A percentile compares a stretch with the other conserved stretches of the same genome.
phyloP scores from a whole-genome alignment of 2,113 vertebrate species.

The Pan paniscus region DNA sequence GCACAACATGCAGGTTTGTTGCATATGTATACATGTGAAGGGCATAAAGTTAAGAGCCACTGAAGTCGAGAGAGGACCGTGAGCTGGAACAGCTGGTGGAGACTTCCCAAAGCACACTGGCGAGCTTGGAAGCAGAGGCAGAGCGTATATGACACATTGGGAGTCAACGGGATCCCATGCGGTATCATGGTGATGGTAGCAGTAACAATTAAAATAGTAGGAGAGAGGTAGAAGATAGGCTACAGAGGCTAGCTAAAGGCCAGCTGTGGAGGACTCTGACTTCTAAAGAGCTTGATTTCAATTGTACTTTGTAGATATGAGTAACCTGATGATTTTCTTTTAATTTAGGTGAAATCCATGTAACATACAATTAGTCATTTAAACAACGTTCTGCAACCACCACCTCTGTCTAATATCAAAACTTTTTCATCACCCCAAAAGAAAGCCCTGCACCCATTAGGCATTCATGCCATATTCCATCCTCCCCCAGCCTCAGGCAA shows the following conservation, averaged over 20 bases:
- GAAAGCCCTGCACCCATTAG: neutral
- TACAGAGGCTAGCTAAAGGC: neutral
- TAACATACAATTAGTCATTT: neutral
- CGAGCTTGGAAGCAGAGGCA: neutral
- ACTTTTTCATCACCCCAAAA: neutral
- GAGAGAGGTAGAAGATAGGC: neutral
- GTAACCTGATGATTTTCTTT: neutral
- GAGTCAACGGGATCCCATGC: neutral
- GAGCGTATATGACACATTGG: fast-evolving
- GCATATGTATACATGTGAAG: neutral
- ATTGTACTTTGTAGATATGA: neutral
- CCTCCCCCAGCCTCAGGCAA: neutral
- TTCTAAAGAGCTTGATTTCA: neutral
- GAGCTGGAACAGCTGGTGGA: neutral
- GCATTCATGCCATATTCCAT: neutral
- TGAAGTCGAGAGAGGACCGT: neutral
- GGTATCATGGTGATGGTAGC: too few species aligned
- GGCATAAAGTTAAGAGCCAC: neutral
- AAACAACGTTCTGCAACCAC: neutral
- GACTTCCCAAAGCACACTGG: fast-evolving
- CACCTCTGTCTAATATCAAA: neutral
- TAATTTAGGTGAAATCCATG: neutral
- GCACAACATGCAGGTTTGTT: too few species aligned
- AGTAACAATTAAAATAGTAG: neutral
- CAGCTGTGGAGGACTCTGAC: neutral